These are phyloP conservation scores for Lydus trimaculatus DNA, from an alignment of 2,888 invertebrate species.

Conservation along the genomic window DNA sequence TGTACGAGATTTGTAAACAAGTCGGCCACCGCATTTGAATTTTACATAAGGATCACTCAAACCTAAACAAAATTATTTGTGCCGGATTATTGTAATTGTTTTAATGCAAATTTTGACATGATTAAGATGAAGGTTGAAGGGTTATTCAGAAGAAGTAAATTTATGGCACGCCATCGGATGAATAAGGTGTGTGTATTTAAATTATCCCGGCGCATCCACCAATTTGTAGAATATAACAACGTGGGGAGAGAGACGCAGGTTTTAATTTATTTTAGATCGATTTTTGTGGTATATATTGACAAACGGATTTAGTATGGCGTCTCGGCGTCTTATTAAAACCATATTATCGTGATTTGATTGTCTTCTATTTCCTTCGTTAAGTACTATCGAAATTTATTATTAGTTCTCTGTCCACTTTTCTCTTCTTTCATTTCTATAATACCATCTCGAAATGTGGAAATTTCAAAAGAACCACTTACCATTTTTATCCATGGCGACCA, in stretches of 20 bases:
- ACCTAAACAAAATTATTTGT: conserved; percentile 68
- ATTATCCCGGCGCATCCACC: conserved; percentile 6
- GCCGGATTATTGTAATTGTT: background rate
- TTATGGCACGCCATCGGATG: too few relatives aligned
- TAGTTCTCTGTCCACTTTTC: too few relatives aligned
- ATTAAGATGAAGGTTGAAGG: background rate
- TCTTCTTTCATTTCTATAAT: too few relatives aligned
- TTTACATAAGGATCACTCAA: conserved; percentile 98
- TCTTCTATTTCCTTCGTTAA: too few relatives aligned
- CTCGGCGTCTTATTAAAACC: too few relatives aligned
- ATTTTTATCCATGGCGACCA: conserved; percentile 94
- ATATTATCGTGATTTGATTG: too few relatives aligned
- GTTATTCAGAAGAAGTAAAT: too few relatives aligned
- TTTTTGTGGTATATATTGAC: too few relatives aligned
- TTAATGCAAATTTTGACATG: background rate
- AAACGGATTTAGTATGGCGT: too few relatives aligned
- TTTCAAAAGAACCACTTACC: conserved; percentile 67
- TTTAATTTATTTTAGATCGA: background rate
- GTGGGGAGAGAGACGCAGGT: background rate
- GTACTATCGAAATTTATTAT: too few relatives aligned
- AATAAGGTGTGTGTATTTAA: background rate
- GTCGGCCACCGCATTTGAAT: conserved; percentile 86
- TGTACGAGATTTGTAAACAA: conserved; percentile 93
- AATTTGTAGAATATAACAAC: background rate
- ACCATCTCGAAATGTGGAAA: too few relatives aligned